Evolutionary conservation across 2,888 invertebrate genomes (phyloP).

Genomic region (Leptothorax acervorum): DNA sequence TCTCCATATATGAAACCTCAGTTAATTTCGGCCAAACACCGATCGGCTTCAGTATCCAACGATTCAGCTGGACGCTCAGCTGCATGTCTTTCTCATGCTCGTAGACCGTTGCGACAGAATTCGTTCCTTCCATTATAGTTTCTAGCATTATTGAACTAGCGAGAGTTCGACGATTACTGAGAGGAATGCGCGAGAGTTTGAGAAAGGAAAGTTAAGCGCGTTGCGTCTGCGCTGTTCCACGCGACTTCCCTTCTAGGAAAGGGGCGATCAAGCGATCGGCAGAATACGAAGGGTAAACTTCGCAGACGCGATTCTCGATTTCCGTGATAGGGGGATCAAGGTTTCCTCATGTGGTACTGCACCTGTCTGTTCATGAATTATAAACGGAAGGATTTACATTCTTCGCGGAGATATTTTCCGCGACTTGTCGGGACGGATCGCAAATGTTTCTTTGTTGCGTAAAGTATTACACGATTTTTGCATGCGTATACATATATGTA

Average conservation of each 20-base stretch:
- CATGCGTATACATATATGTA: not conserved
- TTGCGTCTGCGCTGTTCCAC: slow-evolving; percentile 8
- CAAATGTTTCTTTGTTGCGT: not conserved
- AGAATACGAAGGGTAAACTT: slow-evolving; percentile 23
- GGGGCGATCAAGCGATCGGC: not conserved
- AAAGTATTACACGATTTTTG: not conserved
- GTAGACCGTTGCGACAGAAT: slow-evolving; percentile 19
- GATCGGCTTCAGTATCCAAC: slow-evolving; percentile 70
- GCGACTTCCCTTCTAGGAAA: not conserved
- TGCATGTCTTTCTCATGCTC: slow-evolving; percentile 6
- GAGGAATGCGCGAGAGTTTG: not conserved
- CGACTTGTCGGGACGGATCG: not conserved
- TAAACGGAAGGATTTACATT: slow-evolving; percentile 13
- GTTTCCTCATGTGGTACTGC: not conserved
- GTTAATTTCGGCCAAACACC: slow-evolving; percentile 72
- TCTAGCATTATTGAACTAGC: not conserved
- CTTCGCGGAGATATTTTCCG: not conserved
- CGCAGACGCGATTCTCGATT: not conserved
- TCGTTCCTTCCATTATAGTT: not conserved
- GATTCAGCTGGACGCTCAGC: slow-evolving; percentile 59
- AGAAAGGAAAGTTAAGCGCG: slow-evolving; percentile 29
- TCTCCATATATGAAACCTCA: slow-evolving; percentile 18
- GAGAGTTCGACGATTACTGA: not conserved
- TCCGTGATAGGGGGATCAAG: not conserved
- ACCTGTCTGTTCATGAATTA: slow-evolving; percentile 13